Evolutionary conservation across 2,888 invertebrate species (phyloP), one percentile per base, ranked within the genome.

Genomic region (Tetragonisca angustula): DNA sequence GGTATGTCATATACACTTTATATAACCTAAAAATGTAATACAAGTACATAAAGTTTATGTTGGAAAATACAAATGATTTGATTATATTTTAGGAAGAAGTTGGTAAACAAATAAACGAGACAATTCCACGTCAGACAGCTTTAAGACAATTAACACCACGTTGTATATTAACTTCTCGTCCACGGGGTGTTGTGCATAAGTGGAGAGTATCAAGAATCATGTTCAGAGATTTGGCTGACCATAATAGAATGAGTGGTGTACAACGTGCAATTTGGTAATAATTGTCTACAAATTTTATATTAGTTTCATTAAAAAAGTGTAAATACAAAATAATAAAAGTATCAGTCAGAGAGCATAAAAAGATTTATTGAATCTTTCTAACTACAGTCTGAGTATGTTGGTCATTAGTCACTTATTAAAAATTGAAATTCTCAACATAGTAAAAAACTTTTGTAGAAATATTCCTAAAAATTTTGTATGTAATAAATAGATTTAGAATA

Each of bases 261-360:
- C 98, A 98, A 94, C 96, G 99, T 93, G 98, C 99, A n/a, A 97
- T 97, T 96, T 99, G 99, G 99, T 97, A 96, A 90, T 75, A 50
- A 43, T 54, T 4, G 15, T 21, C 11, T 4, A 17, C 13, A 50
- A 49, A 36, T 17, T 27, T 27, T 9, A 21, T 15, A 17, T 59
- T 27, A 6, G 52, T 24, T 49, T 32, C 1, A 9, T 5, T 0
- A 43, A 43, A 32, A 52, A 32, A 4, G 13, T 6, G 13, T 61
- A 61, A 61, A 61, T 61, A 27, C 19, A 19, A 27, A 6, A 11
- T 61, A 72, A 68, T 72, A 68, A 76, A 82, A 19, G 21, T 24
- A 59, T 52, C 1, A 59, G n/a, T 69, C 5, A n/a, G 50, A 9
- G 19, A 43, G 21, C 4, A 11, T 1, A 54, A 13, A 36, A 43